Conservation (phyloP, 2,113 vertebrate species). For the Rissa tridactyla region DNA sequence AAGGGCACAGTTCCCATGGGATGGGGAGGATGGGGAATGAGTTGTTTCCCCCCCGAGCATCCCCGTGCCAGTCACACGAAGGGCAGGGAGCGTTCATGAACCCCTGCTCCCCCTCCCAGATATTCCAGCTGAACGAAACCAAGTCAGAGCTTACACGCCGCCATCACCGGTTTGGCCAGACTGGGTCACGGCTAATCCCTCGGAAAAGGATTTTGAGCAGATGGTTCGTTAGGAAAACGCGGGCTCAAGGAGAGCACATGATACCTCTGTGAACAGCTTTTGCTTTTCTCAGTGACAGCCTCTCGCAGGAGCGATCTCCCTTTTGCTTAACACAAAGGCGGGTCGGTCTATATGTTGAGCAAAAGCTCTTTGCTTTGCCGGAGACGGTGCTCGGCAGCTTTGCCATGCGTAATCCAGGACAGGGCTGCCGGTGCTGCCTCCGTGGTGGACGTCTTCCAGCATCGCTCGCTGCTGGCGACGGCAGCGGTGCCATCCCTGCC, state of each 20-base stretch:
- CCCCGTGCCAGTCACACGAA: background rate
- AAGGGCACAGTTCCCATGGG: background rate
- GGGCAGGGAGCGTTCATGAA: rapidly evolving
- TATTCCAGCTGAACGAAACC: background rate
- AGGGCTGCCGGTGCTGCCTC: background rate
- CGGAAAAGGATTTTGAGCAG: background rate
- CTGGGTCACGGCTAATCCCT: background rate
- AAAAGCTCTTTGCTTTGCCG: background rate
- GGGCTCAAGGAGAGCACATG: rapidly evolving
- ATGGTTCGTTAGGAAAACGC: background rate
- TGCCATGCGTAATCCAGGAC: background rate
- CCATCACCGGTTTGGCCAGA: background rate
- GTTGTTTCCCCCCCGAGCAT: background rate
- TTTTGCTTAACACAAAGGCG: background rate
- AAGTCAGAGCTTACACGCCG: background rate
- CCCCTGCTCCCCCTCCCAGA: background rate
- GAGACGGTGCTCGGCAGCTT: background rate
- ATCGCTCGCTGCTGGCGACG: rapidly evolving
- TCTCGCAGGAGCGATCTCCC: background rate
- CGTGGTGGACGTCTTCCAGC: background rate
- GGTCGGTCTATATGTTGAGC: rapidly evolving
- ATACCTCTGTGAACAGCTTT: background rate
- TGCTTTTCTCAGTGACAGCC: background rate
- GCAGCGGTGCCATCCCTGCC: background rate
- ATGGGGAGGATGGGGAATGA: background rate